Conservation (phyloP, 2,113 vertebrate genomes). For the Hyperoodon ampullatus region DNA sequence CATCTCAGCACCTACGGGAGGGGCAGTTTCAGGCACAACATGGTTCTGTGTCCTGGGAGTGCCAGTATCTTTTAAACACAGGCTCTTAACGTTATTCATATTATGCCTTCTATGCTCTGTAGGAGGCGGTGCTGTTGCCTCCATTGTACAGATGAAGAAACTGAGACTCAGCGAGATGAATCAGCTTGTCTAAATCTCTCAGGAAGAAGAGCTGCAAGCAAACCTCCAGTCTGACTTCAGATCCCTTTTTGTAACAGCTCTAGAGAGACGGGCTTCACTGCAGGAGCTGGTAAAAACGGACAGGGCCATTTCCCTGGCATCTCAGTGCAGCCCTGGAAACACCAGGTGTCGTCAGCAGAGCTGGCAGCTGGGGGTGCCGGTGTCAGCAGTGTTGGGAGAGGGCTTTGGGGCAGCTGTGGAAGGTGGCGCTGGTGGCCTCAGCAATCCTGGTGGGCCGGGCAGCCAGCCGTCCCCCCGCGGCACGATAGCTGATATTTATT, state of each 20-base stretch:
- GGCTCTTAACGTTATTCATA: neutral
- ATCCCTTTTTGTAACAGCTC: neutral
- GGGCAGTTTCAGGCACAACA: neutral
- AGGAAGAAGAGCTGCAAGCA: neutral
- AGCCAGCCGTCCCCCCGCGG: neutral
- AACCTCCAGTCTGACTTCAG: neutral
- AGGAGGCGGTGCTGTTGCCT: neutral
- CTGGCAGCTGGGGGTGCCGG: neutral
- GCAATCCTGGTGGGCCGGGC: neutral
- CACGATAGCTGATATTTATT: neutral
- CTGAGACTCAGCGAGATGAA: neutral
- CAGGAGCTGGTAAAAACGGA: neutral
- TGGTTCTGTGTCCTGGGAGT: rapidly evolving
- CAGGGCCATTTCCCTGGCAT: neutral
- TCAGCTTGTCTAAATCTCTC: neutral
- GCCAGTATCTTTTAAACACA: neutral
- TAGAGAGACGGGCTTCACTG: neutral
- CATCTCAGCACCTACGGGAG: neutral
- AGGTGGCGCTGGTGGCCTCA: neutral
- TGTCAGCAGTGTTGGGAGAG: neutral
- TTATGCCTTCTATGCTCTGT: neutral
- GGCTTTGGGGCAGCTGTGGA: neutral
- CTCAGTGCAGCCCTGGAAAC: neutral
- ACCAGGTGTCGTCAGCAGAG: neutral
- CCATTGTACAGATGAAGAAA: neutral